phyloP scores from a whole-genome alignment of 2,797 vertebrate species.

The Nothura maculosa region DNA sequence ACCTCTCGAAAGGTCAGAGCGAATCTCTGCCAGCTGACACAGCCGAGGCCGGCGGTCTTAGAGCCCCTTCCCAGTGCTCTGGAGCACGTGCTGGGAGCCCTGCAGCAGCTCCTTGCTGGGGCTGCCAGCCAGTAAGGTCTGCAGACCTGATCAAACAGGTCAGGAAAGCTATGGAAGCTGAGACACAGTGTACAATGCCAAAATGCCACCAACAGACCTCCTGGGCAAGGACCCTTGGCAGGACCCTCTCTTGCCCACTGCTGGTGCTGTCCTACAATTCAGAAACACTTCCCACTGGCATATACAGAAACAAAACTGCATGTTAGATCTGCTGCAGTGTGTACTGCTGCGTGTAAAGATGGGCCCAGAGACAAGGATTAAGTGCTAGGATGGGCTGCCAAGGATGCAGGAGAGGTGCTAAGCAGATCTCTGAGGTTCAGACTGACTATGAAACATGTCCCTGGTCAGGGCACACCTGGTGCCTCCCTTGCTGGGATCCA shows the following conservation, averaged over 20 bases:
- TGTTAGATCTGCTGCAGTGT: neutral
- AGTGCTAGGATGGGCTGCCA: neutral
- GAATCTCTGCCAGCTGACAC: neutral
- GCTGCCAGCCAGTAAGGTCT: neutral
- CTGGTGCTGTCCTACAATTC: neutral
- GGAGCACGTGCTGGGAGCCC: neutral
- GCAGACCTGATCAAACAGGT: neutral
- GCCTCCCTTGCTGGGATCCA: neutral
- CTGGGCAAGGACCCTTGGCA: neutral
- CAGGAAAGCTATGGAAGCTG: neutral
- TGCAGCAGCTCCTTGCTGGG: neutral
- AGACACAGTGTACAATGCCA: neutral
- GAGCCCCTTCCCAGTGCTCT: neutral
- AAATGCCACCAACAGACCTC: neutral
- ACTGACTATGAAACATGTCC: neutral
- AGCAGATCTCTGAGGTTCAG: neutral
- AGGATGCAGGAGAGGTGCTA: neutral
- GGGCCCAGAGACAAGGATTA: neutral
- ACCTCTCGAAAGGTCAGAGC: neutral
- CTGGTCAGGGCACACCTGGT: neutral
- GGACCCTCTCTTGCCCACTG: neutral
- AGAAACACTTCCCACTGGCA: neutral
- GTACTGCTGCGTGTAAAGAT: neutral
- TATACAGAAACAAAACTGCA: neutral
- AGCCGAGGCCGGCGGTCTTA: neutral